phyloP scores from a whole-genome alignment of 2,888 invertebrate species.

The Hydroisotoma schaefferi region DNA sequence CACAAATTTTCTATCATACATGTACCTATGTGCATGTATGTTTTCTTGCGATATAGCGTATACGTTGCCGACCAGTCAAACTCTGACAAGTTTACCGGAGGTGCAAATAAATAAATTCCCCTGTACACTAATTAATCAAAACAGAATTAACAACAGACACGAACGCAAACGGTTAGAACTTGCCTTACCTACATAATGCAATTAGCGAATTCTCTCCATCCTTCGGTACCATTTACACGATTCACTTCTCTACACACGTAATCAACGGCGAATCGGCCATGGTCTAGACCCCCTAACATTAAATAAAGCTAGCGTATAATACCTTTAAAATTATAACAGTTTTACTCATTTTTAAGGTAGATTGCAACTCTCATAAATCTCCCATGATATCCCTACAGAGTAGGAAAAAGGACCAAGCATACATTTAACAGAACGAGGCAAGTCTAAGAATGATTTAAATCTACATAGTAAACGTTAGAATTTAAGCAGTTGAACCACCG shows the following conservation, averaged over 20 bases:
- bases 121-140: constrained; percentile 13
- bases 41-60: neutral
- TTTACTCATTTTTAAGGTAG: neutral
- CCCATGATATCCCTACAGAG: too few relatives aligned
- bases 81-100: neutral
- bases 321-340: too few relatives aligned
- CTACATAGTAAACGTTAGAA: neutral
- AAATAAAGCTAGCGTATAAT: too few relatives aligned
- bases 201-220: neutral
- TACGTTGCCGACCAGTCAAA: neutral
- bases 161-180: too few relatives aligned
- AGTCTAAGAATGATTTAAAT: neutral
- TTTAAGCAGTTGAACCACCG: neutral
- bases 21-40: neutral
- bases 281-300: too few relatives aligned
- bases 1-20: too few relatives aligned
- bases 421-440: too few relatives aligned
- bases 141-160: constrained; percentile 1
- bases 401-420: too few relatives aligned
- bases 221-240: too few relatives aligned
- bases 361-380: neutral
- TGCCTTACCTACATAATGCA: neutral
- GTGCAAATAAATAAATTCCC: constrained; percentile 12
- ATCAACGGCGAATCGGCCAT: too few relatives aligned
- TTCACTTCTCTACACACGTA: too few relatives aligned